Conservation (phyloP, 2,113 vertebrate genomes). For the Tricholaema leucomelas region DNA sequence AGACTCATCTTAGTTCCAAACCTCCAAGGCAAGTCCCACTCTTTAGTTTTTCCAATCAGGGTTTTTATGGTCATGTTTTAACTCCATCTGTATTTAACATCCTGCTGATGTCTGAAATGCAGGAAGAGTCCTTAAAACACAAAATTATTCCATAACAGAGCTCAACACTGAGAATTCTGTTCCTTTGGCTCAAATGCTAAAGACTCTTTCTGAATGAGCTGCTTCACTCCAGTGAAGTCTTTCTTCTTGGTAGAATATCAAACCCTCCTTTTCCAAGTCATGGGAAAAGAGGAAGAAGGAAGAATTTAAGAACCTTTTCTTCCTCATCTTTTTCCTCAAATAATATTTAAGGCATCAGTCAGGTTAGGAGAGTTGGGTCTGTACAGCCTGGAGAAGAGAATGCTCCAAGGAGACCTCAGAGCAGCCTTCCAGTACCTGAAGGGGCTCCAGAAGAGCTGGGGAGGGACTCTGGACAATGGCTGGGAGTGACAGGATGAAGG, state of each 20-base stretch:
- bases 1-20: background rate
- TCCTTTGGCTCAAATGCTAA: background rate
- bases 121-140: background rate
- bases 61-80: background rate
- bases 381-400: too few relatives aligned
- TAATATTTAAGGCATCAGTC: background rate
- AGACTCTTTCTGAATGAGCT: background rate
- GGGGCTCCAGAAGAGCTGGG: too few relatives aligned
- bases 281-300: background rate
- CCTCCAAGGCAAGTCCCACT: background rate
- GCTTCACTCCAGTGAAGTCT: background rate
- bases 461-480: too few relatives aligned
- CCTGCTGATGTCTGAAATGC: background rate
- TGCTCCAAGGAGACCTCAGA: too few relatives aligned
- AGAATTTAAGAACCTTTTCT: background rate
- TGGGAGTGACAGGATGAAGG: too few relatives aligned
- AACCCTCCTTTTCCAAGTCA: background rate
- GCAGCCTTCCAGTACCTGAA: too few relatives aligned
- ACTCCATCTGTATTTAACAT: background rate
- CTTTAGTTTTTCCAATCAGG: background rate
- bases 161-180: background rate
- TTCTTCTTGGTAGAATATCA: background rate
- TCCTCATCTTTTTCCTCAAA: background rate
- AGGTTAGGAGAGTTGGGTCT: too few relatives aligned
- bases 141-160: background rate